Evolutionary conservation across 1,140 invertebrate genomes (phyloP).

Genomic region (Dysdera silvatica): DNA sequence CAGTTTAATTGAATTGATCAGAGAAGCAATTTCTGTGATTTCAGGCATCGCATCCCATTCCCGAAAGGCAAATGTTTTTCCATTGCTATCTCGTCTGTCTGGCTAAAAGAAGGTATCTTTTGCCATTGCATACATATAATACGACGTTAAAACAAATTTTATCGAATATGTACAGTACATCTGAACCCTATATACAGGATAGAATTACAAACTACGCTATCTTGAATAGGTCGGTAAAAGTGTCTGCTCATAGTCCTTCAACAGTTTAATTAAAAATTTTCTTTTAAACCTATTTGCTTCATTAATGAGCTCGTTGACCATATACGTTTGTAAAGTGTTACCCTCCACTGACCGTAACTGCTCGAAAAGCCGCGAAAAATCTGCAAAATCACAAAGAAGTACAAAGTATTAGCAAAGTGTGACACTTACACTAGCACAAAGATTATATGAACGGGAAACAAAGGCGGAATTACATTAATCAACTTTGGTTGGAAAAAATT

Average conservation of each 20-base stretch:
- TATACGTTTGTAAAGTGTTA: slow-evolving; percentile 57
- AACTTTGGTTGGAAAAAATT: not conserved
- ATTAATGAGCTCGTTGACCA: slow-evolving; percentile 64
- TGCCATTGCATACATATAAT: too few relatives aligned
- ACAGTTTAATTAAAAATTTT: slow-evolving; percentile 55
- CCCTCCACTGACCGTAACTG: slow-evolving; percentile 64
- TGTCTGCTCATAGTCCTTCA: slow-evolving; percentile 40
- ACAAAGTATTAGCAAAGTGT: too few relatives aligned
- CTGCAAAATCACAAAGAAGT: slow-evolving; percentile 51
- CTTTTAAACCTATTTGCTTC: slow-evolving; percentile 74
- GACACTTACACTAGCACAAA: slow-evolving; percentile 47
- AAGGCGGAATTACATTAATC: not conserved
- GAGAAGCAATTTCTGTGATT: too few relatives aligned
- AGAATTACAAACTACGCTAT: too few relatives aligned
- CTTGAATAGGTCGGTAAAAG: slow-evolving; percentile 31
- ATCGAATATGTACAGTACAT: too few relatives aligned
- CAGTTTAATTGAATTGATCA: too few relatives aligned
- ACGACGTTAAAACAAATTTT: too few relatives aligned
- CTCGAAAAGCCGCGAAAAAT: slow-evolving; percentile 61
- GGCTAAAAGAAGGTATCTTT: too few relatives aligned
- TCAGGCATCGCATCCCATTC: too few relatives aligned
- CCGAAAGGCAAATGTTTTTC: too few relatives aligned
- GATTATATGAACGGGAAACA: slow-evolving; percentile 31
- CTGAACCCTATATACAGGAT: too few relatives aligned
- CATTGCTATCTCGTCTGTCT: too few relatives aligned